Base-by-base conservation (phyloP, 2,888 invertebrate genomes). In the Drosophila cracens region DNA sequence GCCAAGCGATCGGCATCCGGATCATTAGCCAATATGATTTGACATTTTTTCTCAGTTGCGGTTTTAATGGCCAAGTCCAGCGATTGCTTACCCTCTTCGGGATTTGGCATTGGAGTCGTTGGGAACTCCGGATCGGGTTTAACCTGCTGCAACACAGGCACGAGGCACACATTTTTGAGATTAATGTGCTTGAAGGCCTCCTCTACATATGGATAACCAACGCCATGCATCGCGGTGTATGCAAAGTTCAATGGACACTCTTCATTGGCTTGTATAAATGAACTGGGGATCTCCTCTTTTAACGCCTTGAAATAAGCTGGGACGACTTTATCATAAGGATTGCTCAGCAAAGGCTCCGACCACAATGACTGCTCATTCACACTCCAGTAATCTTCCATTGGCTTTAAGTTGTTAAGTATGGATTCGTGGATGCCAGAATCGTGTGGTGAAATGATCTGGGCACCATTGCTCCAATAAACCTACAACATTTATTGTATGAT, bases 201-300 rank as follows among this genome's bases (percentile, higher is more conserved):
- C 65, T 95, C 92, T 70, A 99, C 94, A 90, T 95, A 98, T 3
- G 95, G 93, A 91, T 97, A 96, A 0, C 99, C 99, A 6, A 99
- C 99, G 6, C 99, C 99, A 92, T 99, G 99, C 97, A 99, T 98
- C 0, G 99, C 97, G 16, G 99, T 98, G 92, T 99, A 99, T 0
- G 97, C 97, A 75, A 98, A 95, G 60, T 95, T 94, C 1, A 97
- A 91, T 0, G 94, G 92, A 25, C 93, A 94, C 49, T 92, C 92
- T 82, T 96, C 96, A 43, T 95, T 92, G 1, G 43, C 92, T 48
- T 94, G 93, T 40, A 95, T 82, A 13, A 94, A 92, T 4, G 94
- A 94, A 36, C 94, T 92, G 27, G 95, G 92, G 11, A 96, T 93
- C 36, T 93, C 93, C 6, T 93, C 91, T 18, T 93, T 92, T 4